Evolutionary conservation across 92 coral and sea anemone genomes (phyloP), one percentile per base, ranked within the genome.

Genomic region (Galaxea fascicularis): DNA sequence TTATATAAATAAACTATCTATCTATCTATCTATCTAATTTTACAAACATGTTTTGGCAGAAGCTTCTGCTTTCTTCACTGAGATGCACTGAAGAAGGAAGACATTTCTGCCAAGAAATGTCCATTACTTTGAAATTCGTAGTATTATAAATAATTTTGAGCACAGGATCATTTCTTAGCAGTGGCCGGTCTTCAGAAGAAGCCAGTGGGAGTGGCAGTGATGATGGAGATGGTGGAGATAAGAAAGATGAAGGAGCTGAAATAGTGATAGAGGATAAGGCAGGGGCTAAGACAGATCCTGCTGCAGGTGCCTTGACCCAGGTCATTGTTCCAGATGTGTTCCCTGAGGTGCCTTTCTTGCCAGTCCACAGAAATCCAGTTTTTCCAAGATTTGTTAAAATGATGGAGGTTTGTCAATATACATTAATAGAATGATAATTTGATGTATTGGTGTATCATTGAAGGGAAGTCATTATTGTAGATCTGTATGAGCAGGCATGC

Each of bases 381-480:
- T 96, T 96, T 57, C 99, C 99, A 80, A 87, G 99, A 85, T 96
- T 96, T 92, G 98, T 96, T n/a, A 96, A 96, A 76, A 96, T 96
- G 99, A 76, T 96, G 69, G 99, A 96, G 99, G 99, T 96, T 80
- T 16, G 83, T 79, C 46, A 47, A 45, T 35, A 16, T 11, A 2
- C 6, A 35, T 35, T 35, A 35, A 35, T 35, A 2, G 2, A 35
- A 6, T 35, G 6, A 35, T 35, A 35, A 35, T 35, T 35, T 35
- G 41, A 6, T 35, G 41, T 35, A 35, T 35, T n/a, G n/a, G n/a
- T n/a, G n/a, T n/a, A n/a, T n/a, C n/a, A n/a, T n/a, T 35, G 41
- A 35, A 35, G 41, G 41, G 41, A 2, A 35, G 41, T 35, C 41
- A 35, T 35, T 35, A 35, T 35, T 35, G 2, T 35, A 6, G 41